Conservation (phyloP, 2,113 vertebrate species). For the Pholis gunnellus region DNA sequence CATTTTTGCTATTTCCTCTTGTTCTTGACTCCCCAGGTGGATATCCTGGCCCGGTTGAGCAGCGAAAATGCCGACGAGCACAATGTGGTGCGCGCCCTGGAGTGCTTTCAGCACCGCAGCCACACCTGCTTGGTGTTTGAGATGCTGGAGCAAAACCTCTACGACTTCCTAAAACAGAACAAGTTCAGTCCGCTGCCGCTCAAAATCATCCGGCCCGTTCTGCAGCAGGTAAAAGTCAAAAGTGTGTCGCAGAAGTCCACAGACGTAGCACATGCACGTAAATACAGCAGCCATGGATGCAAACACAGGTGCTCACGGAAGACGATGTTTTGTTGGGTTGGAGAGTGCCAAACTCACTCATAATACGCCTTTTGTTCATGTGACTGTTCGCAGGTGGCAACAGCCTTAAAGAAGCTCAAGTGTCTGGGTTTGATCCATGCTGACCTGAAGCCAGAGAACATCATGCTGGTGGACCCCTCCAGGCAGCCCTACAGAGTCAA, state of each 20-base stretch:
- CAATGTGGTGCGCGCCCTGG: constrained; percentile 95
- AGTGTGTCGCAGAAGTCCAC: neutral
- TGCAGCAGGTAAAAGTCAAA: constrained; percentile 86
- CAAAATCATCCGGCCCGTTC: constrained; percentile 95
- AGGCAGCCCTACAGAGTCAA: constrained; percentile 97
- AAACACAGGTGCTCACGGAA: neutral
- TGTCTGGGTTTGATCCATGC: constrained; percentile 98
- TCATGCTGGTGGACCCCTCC: constrained; percentile 98
- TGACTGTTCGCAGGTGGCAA: constrained; percentile 85
- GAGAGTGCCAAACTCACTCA: neutral
- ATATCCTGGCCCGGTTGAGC: constrained; percentile 94
- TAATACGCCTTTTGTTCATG: neutral
- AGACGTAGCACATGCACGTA: neutral
- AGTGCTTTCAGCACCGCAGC: constrained; percentile 96
- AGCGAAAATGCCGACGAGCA: constrained; percentile 96
- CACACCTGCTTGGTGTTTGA: constrained; percentile 98
- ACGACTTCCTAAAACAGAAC: constrained; percentile 98
- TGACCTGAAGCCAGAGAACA: constrained; percentile 99
- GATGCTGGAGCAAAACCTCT: constrained; percentile 98
- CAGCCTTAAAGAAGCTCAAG: constrained; percentile 97
- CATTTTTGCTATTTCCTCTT: neutral
- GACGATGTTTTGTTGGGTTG: neutral
- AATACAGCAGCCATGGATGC: neutral
- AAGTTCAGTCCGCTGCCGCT: constrained; percentile 98
- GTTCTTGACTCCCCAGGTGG: constrained; percentile 74